Conservation (phyloP, 2,113 vertebrate genomes). For the Corythornis cristatus region DNA sequence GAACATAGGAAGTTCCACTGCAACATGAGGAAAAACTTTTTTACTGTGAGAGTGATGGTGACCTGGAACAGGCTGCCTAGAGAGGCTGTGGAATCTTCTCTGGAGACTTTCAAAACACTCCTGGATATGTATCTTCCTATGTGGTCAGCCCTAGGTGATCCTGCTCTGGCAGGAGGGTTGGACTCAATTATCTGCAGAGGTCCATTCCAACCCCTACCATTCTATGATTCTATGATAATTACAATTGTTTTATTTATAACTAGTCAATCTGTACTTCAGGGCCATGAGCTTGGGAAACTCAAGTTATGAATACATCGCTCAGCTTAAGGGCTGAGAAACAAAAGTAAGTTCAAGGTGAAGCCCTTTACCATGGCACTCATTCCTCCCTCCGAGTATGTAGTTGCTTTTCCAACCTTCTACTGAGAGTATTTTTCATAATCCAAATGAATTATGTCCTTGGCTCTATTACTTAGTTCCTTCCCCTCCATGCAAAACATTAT, state of each 20-base stretch:
- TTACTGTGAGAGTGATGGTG: too few relatives aligned
- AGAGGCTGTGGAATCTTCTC: too few relatives aligned
- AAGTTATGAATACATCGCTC: background rate
- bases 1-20: too few relatives aligned
- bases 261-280: background rate
- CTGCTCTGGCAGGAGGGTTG: too few relatives aligned
- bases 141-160: too few relatives aligned
- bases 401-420: background rate
- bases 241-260: background rate
- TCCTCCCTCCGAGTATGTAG: background rate
- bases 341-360: background rate
- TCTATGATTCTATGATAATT: background rate
- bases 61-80: too few relatives aligned
- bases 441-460: conserved; percentile 12
- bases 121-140: too few relatives aligned
- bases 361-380: background rate
- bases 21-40: too few relatives aligned
- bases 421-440: background rate
- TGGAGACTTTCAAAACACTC: too few relatives aligned
- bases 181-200: too few relatives aligned
- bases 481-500: background rate
- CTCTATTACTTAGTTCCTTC: background rate
- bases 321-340: background rate
- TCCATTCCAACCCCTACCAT: too few relatives aligned
- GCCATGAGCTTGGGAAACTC: background rate